Evolutionary conservation across 2,113 vertebrate species (phyloP).

Genomic region (Copsychus sechellarum): DNA sequence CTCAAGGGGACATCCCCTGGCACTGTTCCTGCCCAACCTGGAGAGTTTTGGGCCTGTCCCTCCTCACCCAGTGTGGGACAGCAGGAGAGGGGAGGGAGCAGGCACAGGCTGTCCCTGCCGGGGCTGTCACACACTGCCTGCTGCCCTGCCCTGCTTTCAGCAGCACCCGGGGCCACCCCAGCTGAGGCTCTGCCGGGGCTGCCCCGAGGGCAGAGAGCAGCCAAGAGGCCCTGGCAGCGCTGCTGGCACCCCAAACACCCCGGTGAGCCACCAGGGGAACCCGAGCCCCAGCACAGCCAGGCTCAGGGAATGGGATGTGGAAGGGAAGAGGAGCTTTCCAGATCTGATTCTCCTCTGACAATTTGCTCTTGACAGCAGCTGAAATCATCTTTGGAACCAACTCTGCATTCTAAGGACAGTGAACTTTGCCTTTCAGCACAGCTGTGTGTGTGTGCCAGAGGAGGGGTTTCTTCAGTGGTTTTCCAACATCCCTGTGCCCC

Average conservation of each 20-base stretch:
- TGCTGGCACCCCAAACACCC: not conserved
- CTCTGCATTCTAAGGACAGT: not conserved
- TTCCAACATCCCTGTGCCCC: not conserved
- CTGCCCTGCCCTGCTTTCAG: not conserved
- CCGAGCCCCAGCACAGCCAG: not conserved
- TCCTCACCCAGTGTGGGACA: no score
- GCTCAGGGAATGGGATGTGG: not conserved
- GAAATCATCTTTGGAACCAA: constrained; percentile 48
- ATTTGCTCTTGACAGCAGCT: not conserved
- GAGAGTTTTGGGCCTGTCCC: no score
- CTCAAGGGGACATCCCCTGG: no score
- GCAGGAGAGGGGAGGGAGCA: not conserved
- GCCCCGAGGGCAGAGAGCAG: not conserved
- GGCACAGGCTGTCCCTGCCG: not conserved
- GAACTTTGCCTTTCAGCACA: not conserved
- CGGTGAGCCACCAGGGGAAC: not conserved
- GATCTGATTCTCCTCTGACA: not conserved
- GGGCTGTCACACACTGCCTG: not conserved
- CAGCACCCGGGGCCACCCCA: not conserved
- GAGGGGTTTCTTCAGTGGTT: not conserved
- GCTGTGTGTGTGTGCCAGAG: rapidly evolving
- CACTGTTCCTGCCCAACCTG: no score
- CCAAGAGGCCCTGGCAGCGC: not conserved
- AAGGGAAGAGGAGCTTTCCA: not conserved
- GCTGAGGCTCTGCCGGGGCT: rapidly evolving